Base-by-base conservation (phyloP, 1,140 invertebrate genomes). In the Lordiphosa mommai region DNA sequence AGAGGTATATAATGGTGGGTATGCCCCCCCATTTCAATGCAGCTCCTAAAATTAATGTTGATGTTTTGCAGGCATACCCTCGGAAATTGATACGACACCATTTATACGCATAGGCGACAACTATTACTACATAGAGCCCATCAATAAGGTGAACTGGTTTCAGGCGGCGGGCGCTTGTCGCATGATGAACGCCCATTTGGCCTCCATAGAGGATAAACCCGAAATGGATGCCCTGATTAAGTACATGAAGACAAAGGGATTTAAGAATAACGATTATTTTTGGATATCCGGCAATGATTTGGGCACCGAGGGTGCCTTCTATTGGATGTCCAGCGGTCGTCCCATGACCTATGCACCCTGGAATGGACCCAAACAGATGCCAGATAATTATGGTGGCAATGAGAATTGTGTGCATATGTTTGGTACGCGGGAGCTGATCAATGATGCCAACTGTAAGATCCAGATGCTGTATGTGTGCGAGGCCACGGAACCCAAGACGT, bases 341-440 rank as follows among this genome's bases (percentile, higher is more conserved):
- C 84, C 65, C 10, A 72, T 87, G 52, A 69, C 66, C 51, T 87
- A 69, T 49, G 60, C 72, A 4, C 72, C 65, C 8, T 87, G 84
- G 84, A 74, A 64, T 1, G 57, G 59, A 0, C 59, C 69, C 16
- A 77, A 87, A 6, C 71, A 76, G 27, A 82, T 80, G 74, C 84
- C 84, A 2, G 77, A 87, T 17, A 87, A 87, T 9, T 86, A 73
- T 5, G 84, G 77, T 0, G 70, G 84, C 32, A 85, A 79, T 33
- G 84, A 87, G 53, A 72, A 87, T 23, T 87, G 84, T 8, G 73
- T 87, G 1, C 84, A 87, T 9, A 68, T 87, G 74, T 80, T 80
- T 34, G 65, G 65, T 30, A 70, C 76, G 5, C 65, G 74, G 4
- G 74, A 80, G 12, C 49, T 80, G 37, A 74, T 80, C 57, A 80